A percentile compares a stretch with the other conserved stretches of the same genome.
These are phyloP conservation scores for Omphaloscelis lunosa DNA, from an alignment of 2,888 invertebrate species.

Conservation along the genomic window DNA sequence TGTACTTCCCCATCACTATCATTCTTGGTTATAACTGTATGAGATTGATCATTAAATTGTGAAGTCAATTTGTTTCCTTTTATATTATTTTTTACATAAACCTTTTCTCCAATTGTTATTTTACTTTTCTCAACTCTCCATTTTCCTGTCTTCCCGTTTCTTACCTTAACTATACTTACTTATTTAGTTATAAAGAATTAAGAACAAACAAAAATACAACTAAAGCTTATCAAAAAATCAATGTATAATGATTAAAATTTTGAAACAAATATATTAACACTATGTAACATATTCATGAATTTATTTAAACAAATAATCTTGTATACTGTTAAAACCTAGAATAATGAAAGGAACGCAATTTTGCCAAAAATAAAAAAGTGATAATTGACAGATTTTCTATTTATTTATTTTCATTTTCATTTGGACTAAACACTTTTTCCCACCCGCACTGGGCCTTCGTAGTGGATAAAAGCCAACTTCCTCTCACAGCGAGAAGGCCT, in stretches of 20 bases:
- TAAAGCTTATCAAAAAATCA: not conserved
- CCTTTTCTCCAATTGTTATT: too few relatives aligned
- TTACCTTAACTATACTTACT: not conserved
- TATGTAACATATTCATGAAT: not conserved
- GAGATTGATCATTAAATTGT: not conserved
- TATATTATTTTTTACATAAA: not conserved
- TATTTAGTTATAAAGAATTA: not conserved
- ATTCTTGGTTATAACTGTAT: not conserved
- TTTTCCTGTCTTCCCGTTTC: too few relatives aligned
- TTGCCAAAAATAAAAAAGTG: constrained; percentile 17
- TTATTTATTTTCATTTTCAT: not conserved
- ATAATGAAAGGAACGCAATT: not conserved
- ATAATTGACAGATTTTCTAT: not conserved
- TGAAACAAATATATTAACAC: not conserved
- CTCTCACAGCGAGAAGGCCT: not conserved
- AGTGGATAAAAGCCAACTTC: not conserved
- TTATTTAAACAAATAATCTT: not conserved
- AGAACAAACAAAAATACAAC: not conserved
- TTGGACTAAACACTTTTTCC: not conserved
- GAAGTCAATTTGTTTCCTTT: not conserved
- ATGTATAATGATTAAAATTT: not conserved
- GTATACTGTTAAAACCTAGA: not conserved
- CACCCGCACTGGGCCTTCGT: not conserved
- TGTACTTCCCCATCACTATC: not conserved
- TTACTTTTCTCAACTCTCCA: too few relatives aligned